phyloP scores from a whole-genome alignment of 2,113 vertebrate genomes.

The Xenopus borealis region DNA sequence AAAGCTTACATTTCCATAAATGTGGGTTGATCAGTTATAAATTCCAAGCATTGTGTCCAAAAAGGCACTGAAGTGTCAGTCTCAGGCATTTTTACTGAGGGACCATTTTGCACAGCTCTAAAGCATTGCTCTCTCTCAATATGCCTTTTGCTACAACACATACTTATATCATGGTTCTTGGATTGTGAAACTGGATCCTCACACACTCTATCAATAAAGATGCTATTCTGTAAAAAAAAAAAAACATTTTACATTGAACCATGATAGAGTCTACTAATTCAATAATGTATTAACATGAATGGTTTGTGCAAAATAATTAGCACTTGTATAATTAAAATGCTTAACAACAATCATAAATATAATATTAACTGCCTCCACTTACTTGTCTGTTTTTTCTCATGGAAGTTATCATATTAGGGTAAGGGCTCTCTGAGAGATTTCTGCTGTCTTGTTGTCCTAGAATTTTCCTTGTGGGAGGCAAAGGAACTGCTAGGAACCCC shows the following conservation, averaged over 20 bases:
- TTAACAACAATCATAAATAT: too few species aligned
- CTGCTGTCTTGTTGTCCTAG: too few species aligned
- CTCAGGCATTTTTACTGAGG: background rate
- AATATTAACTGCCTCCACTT: too few species aligned
- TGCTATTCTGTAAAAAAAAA: conserved; percentile 1
- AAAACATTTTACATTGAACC: background rate
- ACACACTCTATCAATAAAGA: conserved; percentile 6
- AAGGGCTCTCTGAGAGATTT: too few species aligned
- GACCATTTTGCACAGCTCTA: background rate
- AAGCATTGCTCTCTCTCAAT: background rate
- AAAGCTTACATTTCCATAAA: conserved; percentile 16
- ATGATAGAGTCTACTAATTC: too few species aligned
- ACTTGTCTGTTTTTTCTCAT: too few species aligned
- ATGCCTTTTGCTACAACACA: background rate
- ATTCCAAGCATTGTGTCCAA: conserved; percentile 3
- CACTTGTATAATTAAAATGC: too few species aligned
- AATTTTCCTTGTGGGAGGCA: too few species aligned
- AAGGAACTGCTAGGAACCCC: too few species aligned
- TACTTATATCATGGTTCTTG: background rate
- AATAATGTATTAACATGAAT: too few species aligned
- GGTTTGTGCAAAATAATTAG: too few species aligned
- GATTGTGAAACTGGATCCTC: background rate
- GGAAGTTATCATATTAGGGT: too few species aligned
- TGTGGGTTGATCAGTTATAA: background rate
- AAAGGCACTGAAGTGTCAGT: background rate